Evolutionary conservation across 2,113 vertebrate genomes (phyloP).

Genomic region (Microtus montanus): DNA sequence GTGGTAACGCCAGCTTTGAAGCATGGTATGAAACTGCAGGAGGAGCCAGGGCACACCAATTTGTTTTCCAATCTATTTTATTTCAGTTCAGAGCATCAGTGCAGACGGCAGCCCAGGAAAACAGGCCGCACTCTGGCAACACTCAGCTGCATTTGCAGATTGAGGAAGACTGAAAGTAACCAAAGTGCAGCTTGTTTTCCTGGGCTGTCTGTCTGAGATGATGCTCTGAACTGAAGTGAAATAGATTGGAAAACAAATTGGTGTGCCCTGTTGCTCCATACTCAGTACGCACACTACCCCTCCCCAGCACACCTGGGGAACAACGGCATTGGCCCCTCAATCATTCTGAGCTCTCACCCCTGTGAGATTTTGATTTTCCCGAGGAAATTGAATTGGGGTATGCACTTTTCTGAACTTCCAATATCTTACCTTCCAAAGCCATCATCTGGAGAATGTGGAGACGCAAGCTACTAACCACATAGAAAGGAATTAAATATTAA

Average conservation of each 20-base stretch:
- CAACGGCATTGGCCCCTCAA: constrained; percentile 67
- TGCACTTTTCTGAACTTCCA: constrained; percentile 76
- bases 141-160: constrained; percentile 75
- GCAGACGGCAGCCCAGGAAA: constrained; percentile 57
- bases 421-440: constrained; percentile 70
- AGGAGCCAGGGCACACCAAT: constrained; percentile 65
- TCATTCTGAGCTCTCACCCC: constrained; percentile 68
- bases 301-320: constrained; percentile 56
- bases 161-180: constrained; percentile 60
- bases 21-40: constrained; percentile 63
- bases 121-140: constrained; percentile 49
- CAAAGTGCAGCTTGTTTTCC: constrained; percentile 81
- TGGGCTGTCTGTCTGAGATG: constrained; percentile 74
- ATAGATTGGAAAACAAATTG: constrained; percentile 86
- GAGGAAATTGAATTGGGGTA: constrained; percentile 79
- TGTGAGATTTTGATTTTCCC: constrained; percentile 76
- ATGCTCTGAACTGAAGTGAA: constrained; percentile 84
- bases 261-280: constrained; percentile 65
- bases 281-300: constrained; percentile 75
- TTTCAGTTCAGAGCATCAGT: constrained; percentile 78
- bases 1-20: constrained; percentile 68
- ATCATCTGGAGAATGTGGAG: constrained; percentile 71
- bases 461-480: constrained; percentile 71
- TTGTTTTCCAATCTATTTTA: constrained; percentile 73
- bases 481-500: constrained; percentile 70